These are phyloP conservation scores for Urocyon cinereoargenteus DNA, from an alignment of 2,797 vertebrate species.

Conservation along the genomic window DNA sequence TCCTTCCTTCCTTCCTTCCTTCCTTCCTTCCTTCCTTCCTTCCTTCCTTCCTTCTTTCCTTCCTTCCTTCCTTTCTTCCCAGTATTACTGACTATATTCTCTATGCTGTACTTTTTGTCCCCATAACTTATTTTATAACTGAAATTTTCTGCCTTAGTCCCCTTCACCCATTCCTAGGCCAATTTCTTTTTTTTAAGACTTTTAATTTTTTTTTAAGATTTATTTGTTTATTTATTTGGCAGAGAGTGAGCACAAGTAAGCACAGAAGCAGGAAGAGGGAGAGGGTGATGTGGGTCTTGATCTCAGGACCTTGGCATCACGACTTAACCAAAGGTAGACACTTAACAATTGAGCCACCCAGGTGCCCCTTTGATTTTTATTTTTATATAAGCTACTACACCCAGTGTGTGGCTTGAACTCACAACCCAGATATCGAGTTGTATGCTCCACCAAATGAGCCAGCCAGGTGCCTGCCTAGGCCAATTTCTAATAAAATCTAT, in stretches of 20 bases:
- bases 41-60: accelerated
- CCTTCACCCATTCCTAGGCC: neutral
- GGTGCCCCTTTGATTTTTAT: neutral
- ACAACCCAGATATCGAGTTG: neutral
- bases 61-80: no score
- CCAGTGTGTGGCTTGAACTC: neutral
- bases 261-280: no score
- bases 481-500: slow-evolving; percentile 26
- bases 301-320: no score
- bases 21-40: no score
- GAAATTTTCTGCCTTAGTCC: neutral
- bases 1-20: accelerated
- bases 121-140: neutral
- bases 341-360: no score
- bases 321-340: no score
- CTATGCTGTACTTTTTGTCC: neutral
- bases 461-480: neutral
- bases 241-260: no score
- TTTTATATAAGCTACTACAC: neutral
- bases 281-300: no score
- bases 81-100: neutral
- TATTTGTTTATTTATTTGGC: no score
- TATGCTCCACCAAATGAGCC: neutral
- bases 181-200: neutral
- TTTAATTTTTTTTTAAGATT: neutral